These are phyloP conservation scores for Naja naja DNA, from an alignment of 2,113 vertebrate genomes.

Conservation along the genomic window DNA sequence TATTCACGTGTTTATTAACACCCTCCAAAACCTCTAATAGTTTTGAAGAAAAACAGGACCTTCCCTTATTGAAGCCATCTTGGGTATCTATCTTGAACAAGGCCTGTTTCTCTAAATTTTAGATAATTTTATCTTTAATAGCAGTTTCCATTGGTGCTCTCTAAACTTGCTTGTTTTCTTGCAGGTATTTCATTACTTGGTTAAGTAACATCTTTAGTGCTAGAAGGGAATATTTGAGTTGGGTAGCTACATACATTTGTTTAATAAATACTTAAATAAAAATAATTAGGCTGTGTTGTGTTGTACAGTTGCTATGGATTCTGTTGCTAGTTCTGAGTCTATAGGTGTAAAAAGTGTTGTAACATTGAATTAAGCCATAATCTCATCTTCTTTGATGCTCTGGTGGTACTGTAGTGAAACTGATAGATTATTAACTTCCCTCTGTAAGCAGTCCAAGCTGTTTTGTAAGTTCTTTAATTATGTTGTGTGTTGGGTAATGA, in stretches of 20 bases:
- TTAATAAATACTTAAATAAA: neutral
- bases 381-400: neutral
- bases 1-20: neutral
- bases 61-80: neutral
- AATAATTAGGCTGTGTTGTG: neutral
- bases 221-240: neutral
- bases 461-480: neutral
- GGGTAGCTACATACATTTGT: neutral
- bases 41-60: neutral
- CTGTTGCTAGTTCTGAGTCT: neutral
- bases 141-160: neutral
- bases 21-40: neutral
- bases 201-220: neutral
- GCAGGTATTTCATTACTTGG: neutral
- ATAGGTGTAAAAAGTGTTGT: neutral
- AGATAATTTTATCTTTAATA: neutral
- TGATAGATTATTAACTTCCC: neutral
- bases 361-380: neutral
- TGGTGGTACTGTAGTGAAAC: neutral
- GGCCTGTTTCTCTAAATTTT: neutral
- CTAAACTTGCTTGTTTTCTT: neutral
- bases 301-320: neutral
- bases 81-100: neutral
- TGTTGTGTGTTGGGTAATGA: neutral
- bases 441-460: neutral